phyloP scores from a whole-genome alignment of 2,797 vertebrate genomes.

The Cossypha caffra region DNA sequence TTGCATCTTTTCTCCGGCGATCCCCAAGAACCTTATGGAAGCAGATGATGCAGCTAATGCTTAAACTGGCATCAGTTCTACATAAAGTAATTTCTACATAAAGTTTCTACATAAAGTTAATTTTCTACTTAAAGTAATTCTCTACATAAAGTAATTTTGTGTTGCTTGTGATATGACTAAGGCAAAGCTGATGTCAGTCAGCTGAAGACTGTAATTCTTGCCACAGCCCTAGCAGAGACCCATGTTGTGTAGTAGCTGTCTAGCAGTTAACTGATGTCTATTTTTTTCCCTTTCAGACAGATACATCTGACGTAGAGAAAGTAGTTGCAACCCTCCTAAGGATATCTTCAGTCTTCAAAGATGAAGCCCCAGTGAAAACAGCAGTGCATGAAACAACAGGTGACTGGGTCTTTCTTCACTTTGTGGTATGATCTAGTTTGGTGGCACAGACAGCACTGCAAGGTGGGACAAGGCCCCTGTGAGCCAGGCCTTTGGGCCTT shows the following conservation, averaged over 20 bases:
- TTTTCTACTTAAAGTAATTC: too few relatives aligned
- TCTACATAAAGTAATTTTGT: background rate
- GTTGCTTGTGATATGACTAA: background rate
- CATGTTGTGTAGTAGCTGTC: background rate
- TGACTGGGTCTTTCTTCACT: constrained; percentile 10
- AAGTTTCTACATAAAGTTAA: background rate
- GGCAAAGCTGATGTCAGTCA: background rate
- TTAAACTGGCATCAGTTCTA: background rate
- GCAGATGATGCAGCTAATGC: background rate
- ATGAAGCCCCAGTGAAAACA: constrained; percentile 83
- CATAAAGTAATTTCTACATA: too few relatives aligned
- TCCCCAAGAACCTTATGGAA: background rate
- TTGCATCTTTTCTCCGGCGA: background rate
- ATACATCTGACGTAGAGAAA: constrained; percentile 85
- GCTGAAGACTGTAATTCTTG: background rate
- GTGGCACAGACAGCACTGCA: accelerated
- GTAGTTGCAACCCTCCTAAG: constrained; percentile 89
- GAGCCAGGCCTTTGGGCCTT: background rate
- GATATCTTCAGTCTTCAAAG: constrained; percentile 93
- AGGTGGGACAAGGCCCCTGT: background rate
- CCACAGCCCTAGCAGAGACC: background rate
- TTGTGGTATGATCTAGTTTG: background rate
- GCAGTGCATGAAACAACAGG: constrained; percentile 80
- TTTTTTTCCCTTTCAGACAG: constrained; percentile 77
- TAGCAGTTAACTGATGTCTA: background rate